Conservation (phyloP, 2,797 vertebrate genomes). For the Ambastaia sidthimunki region DNA sequence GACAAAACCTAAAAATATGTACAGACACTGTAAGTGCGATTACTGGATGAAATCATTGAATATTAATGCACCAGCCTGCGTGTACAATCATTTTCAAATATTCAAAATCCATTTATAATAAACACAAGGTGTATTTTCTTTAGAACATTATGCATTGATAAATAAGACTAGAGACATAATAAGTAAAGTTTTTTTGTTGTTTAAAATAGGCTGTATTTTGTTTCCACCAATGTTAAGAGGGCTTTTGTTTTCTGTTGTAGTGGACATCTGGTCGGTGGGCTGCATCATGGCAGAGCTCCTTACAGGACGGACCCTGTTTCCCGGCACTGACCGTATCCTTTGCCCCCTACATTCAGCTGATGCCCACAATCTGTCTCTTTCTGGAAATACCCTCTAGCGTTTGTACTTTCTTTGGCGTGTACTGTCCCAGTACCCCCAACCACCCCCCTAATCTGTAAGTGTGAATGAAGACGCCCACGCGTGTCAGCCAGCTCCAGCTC, state of each 20-base stretch:
- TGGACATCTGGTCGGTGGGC: slow-evolving; percentile 99
- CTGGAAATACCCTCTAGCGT: slow-evolving; percentile 16
- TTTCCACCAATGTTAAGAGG: neutral
- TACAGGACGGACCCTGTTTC: slow-evolving; percentile 95
- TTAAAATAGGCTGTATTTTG: neutral
- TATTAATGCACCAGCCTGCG: too few species aligned
- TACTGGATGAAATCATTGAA: too few species aligned
- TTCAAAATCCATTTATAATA: too few species aligned
- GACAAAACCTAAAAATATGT: too few species aligned
- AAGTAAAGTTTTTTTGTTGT: neutral
- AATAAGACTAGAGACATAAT: too few species aligned
- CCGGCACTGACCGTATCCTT: slow-evolving; percentile 99
- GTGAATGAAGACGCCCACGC: neutral
- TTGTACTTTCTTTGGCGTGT: neutral
- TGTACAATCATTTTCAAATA: too few species aligned
- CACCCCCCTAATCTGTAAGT: neutral
- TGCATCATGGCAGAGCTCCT: slow-evolving; percentile 99
- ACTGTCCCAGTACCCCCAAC: neutral
- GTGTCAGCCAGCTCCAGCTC: slow-evolving; percentile 8
- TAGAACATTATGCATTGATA: too few species aligned
- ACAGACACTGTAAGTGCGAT: too few species aligned
- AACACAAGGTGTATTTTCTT: too few species aligned
- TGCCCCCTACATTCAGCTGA: neutral
- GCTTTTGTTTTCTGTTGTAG: slow-evolving; percentile 71
- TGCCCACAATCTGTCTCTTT: slow-evolving; percentile 4